phyloP scores from a whole-genome alignment of 1,140 invertebrate species.

The Lepidurus couesii region DNA sequence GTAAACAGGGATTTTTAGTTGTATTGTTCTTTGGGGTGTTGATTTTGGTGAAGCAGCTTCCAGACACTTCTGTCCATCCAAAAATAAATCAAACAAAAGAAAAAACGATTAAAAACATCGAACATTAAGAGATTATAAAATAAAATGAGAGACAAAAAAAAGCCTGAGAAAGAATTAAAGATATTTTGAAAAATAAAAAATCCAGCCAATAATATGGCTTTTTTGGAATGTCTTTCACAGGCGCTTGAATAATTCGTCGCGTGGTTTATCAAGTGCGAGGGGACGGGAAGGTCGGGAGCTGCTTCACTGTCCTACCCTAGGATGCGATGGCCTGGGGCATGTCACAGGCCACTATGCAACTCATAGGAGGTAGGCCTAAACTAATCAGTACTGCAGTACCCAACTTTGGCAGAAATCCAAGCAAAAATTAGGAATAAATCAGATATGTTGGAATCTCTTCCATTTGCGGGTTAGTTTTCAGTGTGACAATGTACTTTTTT shows the following conservation, averaged over 20 bases:
- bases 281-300: conserved; percentile 61
- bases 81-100: conserved; percentile 31
- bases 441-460: too few relatives aligned
- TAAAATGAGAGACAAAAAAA: background rate
- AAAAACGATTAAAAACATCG: conserved; percentile 30
- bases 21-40: background rate
- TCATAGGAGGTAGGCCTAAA: conserved; percentile 65
- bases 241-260: conserved; percentile 27
- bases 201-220: conserved; percentile 22
- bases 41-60: conserved; percentile 8
- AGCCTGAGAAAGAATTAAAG: conserved; percentile 32
- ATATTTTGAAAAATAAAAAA: conserved; percentile 34
- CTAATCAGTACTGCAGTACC: background rate
- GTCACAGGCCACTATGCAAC: conserved; percentile 78
- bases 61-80: conserved; percentile 20
- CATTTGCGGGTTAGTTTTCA: too few relatives aligned
- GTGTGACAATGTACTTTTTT: too few relatives aligned
- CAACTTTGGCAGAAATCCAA: too few relatives aligned
- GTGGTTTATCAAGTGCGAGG: conserved; percentile 44
- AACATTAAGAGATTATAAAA: background rate
- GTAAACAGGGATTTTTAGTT: background rate
- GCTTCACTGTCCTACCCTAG: conserved; percentile 71
- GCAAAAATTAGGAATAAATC: too few relatives aligned
- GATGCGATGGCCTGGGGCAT: conserved; percentile 80
- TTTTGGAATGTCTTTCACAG: conserved; percentile 29